Conservation (phyloP, 37 sponge, comb jelly and placozoan genomes). For the Crambe crambe region DNA sequence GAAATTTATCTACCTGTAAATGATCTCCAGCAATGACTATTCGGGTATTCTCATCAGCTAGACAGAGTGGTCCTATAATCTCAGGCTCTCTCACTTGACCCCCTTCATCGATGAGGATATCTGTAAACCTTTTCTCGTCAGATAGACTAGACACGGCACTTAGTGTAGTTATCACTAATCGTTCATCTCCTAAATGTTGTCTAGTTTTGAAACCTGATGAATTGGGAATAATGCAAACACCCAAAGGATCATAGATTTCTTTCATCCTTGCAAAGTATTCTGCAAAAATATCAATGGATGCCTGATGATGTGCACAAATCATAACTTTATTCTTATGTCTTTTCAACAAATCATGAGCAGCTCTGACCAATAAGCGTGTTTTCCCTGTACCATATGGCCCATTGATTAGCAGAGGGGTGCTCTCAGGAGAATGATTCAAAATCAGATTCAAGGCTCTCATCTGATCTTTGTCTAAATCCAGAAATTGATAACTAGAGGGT, state of each 20-base stretch:
- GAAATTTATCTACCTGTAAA: conserved; percentile 30
- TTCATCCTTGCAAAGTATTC: conserved; percentile 52
- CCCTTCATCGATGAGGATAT: conserved; percentile 64
- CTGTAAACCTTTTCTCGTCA: conserved; percentile 4
- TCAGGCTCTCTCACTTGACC: conserved; percentile 56
- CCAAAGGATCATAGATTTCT: neutral
- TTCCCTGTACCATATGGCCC: conserved; percentile 82
- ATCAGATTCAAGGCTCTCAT: conserved; percentile 15
- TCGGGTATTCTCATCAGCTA: conserved; percentile 11
- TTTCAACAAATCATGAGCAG: conserved; percentile 9
- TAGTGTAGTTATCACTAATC: conserved; percentile 1
- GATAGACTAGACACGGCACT: neutral
- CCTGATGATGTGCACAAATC: no score
- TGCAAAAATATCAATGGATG: conserved; percentile 61
- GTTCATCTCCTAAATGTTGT: conserved; percentile 12
- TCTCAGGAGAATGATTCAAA: neutral
- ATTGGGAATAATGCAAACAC: neutral
- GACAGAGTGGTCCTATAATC: conserved; percentile 21
- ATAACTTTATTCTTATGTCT: conserved; percentile 12
- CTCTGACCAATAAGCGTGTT: conserved; percentile 44
- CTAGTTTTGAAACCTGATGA: conserved; percentile 4
- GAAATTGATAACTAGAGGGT: no score
- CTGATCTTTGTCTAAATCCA: conserved; percentile 29
- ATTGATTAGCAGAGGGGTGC: conserved; percentile 48
- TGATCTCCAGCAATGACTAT: conserved; percentile 52